phyloP scores from a whole-genome alignment of 2,888 invertebrate species.

The Caenorhabditis virilis region DNA sequence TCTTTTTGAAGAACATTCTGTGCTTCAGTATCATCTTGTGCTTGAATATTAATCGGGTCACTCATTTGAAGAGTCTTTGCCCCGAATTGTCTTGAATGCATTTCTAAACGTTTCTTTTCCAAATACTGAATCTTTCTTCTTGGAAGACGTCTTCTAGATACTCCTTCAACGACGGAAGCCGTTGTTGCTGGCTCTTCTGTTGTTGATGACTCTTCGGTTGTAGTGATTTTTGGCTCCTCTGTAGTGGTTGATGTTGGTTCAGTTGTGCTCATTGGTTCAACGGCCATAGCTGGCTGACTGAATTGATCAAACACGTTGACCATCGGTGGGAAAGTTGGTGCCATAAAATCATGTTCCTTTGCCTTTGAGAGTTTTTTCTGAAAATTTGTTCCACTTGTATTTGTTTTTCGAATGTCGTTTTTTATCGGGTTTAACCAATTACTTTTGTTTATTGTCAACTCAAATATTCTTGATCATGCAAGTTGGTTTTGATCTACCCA shows the following conservation, averaged over 20 bases:
- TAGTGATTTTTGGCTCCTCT: constrained; percentile 6
- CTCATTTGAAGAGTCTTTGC: constrained; percentile 35
- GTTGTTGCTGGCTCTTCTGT: not conserved
- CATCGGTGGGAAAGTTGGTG: constrained; percentile 35
- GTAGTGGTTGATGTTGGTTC: constrained; percentile 8
- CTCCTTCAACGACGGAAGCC: not conserved
- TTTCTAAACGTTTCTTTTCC: constrained; percentile 26
- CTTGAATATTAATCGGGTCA: constrained; percentile 32
- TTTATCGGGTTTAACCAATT: too few species aligned
- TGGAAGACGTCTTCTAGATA: constrained; percentile 5
- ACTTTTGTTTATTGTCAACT: too few species aligned
- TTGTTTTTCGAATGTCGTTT: too few species aligned
- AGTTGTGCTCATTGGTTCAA: constrained; percentile 10
- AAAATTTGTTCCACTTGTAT: too few species aligned
- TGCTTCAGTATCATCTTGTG: constrained; percentile 25
- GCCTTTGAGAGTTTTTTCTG: too few species aligned
- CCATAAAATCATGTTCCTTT: constrained; percentile 18
- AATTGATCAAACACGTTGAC: constrained; percentile 4
- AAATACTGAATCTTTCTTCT: constrained; percentile 26
- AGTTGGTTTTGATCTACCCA: too few species aligned
- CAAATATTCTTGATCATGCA: too few species aligned
- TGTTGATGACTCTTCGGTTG: constrained; percentile 4
- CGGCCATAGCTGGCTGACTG: constrained; percentile 1
- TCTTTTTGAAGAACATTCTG: constrained; percentile 28
- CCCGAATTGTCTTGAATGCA: constrained; percentile 35